Percentiles rank a stretch among this genome's conserved stretches.
These are phyloP conservation scores for Passer domesticus DNA, from an alignment of 2,113 vertebrate genomes.

Conservation along the genomic window DNA sequence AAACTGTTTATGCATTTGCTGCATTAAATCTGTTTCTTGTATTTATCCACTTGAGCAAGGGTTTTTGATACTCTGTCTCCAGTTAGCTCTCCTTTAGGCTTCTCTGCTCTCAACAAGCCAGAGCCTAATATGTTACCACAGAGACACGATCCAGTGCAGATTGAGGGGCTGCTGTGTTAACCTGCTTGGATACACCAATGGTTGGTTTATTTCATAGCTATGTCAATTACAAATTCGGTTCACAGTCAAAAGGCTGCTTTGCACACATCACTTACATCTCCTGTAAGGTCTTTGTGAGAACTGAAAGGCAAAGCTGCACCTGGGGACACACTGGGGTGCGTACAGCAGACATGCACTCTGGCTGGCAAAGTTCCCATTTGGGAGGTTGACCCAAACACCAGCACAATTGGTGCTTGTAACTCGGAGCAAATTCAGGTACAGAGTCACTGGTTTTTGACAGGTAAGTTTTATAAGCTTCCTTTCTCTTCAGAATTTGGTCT, in stretches of 20 bases:
- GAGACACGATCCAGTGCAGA: accelerated
- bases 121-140: background rate
- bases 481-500: background rate
- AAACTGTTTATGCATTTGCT: background rate
- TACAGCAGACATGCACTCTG: background rate
- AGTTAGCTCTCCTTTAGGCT: background rate
- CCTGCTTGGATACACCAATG: background rate
- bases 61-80: background rate
- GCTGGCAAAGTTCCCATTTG: background rate
- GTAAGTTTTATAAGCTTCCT: background rate
- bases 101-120: background rate
- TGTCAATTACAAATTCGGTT: background rate
- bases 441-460: background rate
- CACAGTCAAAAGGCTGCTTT: background rate
- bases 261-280: background rate
- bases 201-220: slow-evolving; percentile 14
- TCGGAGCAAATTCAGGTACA: background rate
- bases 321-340: accelerated
- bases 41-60: background rate
- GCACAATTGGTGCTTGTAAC: background rate
- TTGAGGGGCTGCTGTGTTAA: background rate
- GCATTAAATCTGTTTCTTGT: background rate
- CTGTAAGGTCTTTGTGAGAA: background rate
- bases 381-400: background rate
- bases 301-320: background rate